phyloP scores from a whole-genome alignment of 1,140 invertebrate genomes.

The Zaprionus gabonicus region DNA sequence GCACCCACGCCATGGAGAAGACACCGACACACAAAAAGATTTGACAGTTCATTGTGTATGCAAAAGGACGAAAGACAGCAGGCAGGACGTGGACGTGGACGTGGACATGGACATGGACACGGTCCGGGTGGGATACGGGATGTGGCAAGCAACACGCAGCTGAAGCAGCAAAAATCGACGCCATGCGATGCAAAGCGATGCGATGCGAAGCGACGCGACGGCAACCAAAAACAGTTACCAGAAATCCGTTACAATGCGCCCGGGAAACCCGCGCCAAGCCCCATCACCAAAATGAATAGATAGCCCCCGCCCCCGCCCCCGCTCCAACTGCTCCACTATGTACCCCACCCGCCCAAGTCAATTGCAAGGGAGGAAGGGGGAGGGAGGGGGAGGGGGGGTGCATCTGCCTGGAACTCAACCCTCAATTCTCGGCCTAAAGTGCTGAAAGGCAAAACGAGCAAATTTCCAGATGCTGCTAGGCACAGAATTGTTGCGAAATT shows the following conservation, averaged over 20 bases:
- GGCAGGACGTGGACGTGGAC: background rate
- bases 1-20: background rate
- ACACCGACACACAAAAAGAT: slow-evolving; percentile 55
- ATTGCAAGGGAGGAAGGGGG: slow-evolving; percentile 15
- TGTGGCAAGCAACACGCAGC: background rate
- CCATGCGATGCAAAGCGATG: no score
- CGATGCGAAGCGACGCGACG: background rate
- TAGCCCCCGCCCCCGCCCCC: slow-evolving; percentile 14
- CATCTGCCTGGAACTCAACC: slow-evolving; percentile 25
- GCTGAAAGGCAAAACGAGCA: slow-evolving; percentile 76
- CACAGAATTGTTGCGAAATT: slow-evolving; percentile 83
- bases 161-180: background rate
- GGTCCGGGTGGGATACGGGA: background rate
- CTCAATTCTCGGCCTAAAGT: slow-evolving; percentile 70
- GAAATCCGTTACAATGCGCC: slow-evolving; percentile 54
- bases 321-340: no score
- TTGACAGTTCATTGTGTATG: slow-evolving; percentile 75
- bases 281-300: slow-evolving; percentile 45
- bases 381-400: background rate
- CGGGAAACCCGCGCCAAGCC: slow-evolving; percentile 29
- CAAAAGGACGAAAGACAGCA: slow-evolving; percentile 7
- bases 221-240: slow-evolving; percentile 57
- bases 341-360: slow-evolving; percentile 41
- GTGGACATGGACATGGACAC: background rate
- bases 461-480: slow-evolving; percentile 58